Evolutionary conservation across 2,113 vertebrate species (phyloP), one percentile per base, ranked within the genome.

Genomic region (Eubucco bourcierii): DNA sequence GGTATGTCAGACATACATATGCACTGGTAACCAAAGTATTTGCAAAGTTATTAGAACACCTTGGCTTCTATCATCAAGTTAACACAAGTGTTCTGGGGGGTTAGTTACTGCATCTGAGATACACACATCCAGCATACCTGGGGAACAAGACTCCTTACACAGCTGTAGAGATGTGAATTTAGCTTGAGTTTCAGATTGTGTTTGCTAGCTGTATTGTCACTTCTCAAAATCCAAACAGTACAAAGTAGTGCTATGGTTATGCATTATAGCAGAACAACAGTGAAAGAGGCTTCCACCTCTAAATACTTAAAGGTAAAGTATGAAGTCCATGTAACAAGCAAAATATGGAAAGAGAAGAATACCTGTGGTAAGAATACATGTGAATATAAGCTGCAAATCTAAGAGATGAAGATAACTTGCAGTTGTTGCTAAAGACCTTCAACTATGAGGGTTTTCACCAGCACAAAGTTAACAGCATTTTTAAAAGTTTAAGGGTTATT

Each of bases 21-120:
- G 3, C 31, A 77, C 3, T 5, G 4, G 52, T 31, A 95, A 92
- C 87, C 87, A 77, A 81, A 71, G 15, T 19, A 84, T 77, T 94
- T 93, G 56, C 60, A 44, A 80, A 92, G 75, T 80, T 92, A 90
- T 80, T 88, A 83, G 90, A 96, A 77, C 53, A 64, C n/a, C 27
- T 90, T 87, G 83, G 47, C 80, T 64, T 79, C 66, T 56, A 34
- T 63, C 44, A 58, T 91, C 90, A 87, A 91, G 87, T 75, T 34
- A 78, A 12, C 65, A 50, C 74, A 79, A 84, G 46, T 31, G 19
- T 20, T 90, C 66, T 73, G 50, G 39, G 60, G 33, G 67, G 60
- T 63, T 74, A 92, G 61, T 52, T 67, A 44, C 59, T 84, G 79
- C 25, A 80, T 53, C 52, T 27, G 13, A 79, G 33, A 76, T 14